Percentiles rank a stretch among this genome's conserved stretches.
These are phyloP conservation scores for Dynastes tityus DNA, from an alignment of 2,888 invertebrate species.

Conservation along the genomic window DNA sequence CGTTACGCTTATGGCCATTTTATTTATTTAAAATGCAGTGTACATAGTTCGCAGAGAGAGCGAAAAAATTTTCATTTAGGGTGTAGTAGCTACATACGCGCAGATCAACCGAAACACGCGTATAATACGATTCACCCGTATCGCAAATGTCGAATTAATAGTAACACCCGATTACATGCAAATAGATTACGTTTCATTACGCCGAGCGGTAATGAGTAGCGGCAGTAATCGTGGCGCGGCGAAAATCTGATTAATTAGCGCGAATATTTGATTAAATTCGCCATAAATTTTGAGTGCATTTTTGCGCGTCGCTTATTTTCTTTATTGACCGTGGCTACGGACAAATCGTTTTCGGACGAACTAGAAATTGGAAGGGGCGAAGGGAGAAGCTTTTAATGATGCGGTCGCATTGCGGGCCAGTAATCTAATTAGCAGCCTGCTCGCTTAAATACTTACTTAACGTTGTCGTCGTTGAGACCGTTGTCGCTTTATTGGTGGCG, in stretches of 20 bases:
- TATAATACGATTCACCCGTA: slow-evolving; percentile 27
- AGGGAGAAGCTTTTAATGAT: slow-evolving; percentile 62
- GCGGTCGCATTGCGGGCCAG: slow-evolving; percentile 62
- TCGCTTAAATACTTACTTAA: slow-evolving; percentile 63
- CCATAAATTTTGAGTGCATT: slow-evolving; percentile 52
- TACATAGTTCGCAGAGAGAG: no score
- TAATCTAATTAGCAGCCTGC: slow-evolving; percentile 65
- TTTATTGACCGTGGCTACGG: slow-evolving; percentile 57
- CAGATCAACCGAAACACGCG: slow-evolving; percentile 53
- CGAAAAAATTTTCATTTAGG: slow-evolving; percentile 30
- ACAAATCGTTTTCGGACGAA: slow-evolving; percentile 53
- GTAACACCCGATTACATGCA: slow-evolving; percentile 48
- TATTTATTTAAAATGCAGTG: slow-evolving; percentile 13
- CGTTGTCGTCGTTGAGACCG: slow-evolving; percentile 37
- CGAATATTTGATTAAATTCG: slow-evolving; percentile 53
- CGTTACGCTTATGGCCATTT: not conserved
- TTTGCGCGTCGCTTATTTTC: slow-evolving; percentile 52
- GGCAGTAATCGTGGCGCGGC: slow-evolving; percentile 48
- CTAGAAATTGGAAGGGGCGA: slow-evolving; percentile 26
- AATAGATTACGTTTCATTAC: slow-evolving; percentile 53
- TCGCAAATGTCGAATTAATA: slow-evolving; percentile 45
- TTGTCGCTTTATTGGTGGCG: slow-evolving; percentile 52
- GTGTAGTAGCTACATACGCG: slow-evolving; percentile 24
- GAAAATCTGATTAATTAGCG: slow-evolving; percentile 53
- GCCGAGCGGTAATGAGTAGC: slow-evolving; percentile 43